Conservation (phyloP, 1,140 invertebrate genomes). For the Drosophila bocqueti region DNA sequence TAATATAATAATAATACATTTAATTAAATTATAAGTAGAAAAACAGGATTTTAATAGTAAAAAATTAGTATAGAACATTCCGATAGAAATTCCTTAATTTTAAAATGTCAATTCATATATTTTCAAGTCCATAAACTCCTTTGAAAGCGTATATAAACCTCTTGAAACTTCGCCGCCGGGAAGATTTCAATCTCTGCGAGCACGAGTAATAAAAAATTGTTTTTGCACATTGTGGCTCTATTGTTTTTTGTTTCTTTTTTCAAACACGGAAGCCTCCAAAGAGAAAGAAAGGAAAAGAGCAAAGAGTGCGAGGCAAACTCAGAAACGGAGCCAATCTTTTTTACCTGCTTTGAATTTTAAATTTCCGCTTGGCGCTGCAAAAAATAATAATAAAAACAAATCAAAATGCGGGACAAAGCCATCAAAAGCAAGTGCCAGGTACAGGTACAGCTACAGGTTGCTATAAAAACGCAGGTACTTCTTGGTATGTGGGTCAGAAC, state of each 20-base stretch:
- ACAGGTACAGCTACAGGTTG: conserved; percentile 23
- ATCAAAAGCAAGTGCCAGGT: conserved; percentile 37
- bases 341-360: conserved; percentile 68
- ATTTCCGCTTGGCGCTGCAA: conserved; percentile 36
- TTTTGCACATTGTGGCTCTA: conserved; percentile 20
- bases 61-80: no score
- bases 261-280: conserved; percentile 57
- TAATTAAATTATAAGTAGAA: no score
- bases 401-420: conserved; percentile 25
- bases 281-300: conserved; percentile 20
- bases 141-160: conserved; percentile 9
- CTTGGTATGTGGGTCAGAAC: conserved; percentile 47
- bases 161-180: conserved; percentile 1
- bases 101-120: background rate
- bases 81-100: no score
- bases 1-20: no score
- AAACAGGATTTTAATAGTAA: no score
- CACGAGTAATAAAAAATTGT: conserved; percentile 41
- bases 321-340: conserved; percentile 31
- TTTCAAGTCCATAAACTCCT: background rate
- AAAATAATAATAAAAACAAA: conserved; percentile 2
- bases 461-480: conserved; percentile 17
- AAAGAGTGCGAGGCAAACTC: background rate
- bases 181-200: conserved; percentile 46
- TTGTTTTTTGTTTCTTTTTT: conserved; percentile 25